Evolutionary conservation across 2,797 vertebrate species (phyloP).

Genomic region (Sebastes nivosus): DNA sequence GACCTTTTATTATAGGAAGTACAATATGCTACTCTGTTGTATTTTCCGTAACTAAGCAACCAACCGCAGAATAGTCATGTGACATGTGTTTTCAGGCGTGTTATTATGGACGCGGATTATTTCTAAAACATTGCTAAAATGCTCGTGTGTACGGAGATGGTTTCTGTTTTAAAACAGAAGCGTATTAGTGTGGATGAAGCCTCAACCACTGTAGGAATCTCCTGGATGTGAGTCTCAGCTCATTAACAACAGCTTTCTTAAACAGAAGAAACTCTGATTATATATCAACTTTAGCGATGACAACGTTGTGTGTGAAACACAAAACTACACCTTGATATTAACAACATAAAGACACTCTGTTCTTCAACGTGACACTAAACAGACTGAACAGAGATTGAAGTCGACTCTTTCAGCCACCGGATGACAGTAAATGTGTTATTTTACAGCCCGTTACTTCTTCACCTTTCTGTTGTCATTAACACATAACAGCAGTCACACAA

Average conservation of each 20-base stretch:
- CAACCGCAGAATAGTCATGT: too few relatives aligned
- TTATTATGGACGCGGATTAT: too few relatives aligned
- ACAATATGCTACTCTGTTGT: too few relatives aligned
- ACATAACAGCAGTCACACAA: background rate
- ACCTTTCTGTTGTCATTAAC: background rate
- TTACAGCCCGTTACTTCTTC: background rate
- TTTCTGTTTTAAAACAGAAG: too few relatives aligned
- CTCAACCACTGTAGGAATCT: background rate
- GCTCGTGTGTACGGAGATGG: too few relatives aligned
- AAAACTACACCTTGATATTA: background rate
- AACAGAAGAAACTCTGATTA: background rate
- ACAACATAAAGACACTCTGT: background rate
- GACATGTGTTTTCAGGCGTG: too few relatives aligned
- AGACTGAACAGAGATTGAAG: background rate
- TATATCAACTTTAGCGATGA: background rate
- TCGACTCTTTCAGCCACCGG: too few relatives aligned
- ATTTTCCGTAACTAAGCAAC: too few relatives aligned
- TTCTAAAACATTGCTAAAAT: too few relatives aligned
- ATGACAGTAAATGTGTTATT: too few relatives aligned
- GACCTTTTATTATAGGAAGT: too few relatives aligned
- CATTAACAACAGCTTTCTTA: background rate
- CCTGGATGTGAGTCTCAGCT: background rate
- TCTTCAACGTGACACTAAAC: background rate
- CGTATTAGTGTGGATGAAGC: background rate
- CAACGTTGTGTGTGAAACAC: background rate